Evolutionary conservation across 2,888 invertebrate species (phyloP).

Genomic region (Orthosia gothica): DNA sequence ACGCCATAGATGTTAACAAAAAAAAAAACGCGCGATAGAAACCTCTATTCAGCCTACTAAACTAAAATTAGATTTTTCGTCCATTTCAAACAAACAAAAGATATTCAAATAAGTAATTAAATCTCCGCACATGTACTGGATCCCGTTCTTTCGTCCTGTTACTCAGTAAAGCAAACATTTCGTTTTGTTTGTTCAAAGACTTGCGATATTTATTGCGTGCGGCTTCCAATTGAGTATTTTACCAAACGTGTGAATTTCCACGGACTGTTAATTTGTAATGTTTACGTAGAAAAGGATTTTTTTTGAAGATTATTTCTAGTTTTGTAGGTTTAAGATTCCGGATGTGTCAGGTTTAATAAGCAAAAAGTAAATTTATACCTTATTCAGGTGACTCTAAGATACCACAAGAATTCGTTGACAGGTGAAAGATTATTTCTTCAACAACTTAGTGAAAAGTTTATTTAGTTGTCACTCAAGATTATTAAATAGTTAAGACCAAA

Average conservation of each 20-base stretch:
- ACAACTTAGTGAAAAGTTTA: too few relatives aligned
- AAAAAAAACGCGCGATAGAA: conserved; percentile 2
- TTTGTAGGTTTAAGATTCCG: background rate
- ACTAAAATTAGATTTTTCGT: conserved; percentile 7
- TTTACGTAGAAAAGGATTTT: conserved; percentile 15
- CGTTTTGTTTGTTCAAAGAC: conserved; percentile 51
- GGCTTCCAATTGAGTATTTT: conserved; percentile 52
- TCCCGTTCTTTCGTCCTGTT: conserved; percentile 46
- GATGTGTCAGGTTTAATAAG: conserved; percentile 7
- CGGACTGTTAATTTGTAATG: conserved; percentile 61
- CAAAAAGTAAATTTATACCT: background rate
- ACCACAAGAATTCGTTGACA: background rate
- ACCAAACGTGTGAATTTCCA: conserved; percentile 50
- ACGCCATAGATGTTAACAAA: background rate
- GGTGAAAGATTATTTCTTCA: background rate
- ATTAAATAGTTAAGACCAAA: too few relatives aligned
- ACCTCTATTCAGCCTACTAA: background rate
- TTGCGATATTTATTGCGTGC: conserved; percentile 56
- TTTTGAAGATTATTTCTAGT: background rate
- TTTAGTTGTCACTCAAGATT: too few relatives aligned
- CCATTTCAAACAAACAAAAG: conserved; percentile 23
- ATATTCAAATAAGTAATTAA: conserved; percentile 54
- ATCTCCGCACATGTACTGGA: conserved; percentile 30
- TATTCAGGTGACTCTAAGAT: too few relatives aligned
- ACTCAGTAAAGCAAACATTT: conserved; percentile 55